Conservation (phyloP, 2,888 invertebrate genomes). For the Nomada fucata region DNA sequence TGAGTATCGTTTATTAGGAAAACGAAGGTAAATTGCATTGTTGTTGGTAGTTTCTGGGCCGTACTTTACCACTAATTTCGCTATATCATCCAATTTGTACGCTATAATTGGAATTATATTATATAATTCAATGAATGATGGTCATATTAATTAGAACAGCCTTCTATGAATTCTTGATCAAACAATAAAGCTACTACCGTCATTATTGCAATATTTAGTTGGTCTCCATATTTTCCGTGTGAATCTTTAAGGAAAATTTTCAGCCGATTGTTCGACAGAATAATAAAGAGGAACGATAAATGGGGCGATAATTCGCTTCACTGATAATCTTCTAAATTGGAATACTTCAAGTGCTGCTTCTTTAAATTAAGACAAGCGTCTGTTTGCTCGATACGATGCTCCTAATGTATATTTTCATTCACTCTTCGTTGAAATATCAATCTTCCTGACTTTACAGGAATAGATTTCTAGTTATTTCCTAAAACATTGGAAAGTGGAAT, state of each 20-base stretch:
- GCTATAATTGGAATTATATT: slow-evolving; percentile 1
- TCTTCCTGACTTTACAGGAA: not conserved
- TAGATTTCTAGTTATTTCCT: no score
- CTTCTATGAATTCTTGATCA: no score
- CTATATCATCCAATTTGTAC: not conserved
- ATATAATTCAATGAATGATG: not conserved
- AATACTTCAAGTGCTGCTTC: not conserved
- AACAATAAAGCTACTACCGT: not conserved
- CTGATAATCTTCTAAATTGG: not conserved
- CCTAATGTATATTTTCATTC: not conserved
- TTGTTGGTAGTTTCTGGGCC: not conserved
- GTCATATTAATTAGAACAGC: not conserved
- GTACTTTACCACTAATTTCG: not conserved
- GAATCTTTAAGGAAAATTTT: no score
- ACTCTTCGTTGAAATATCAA: not conserved
- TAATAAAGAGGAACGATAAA: not conserved
- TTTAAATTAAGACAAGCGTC: not conserved
- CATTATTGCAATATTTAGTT: not conserved
- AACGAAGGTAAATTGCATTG: not conserved
- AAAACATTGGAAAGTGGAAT: no score
- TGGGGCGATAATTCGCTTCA: no score
- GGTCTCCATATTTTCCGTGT: not conserved
- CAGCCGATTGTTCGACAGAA: not conserved
- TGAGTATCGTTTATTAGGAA: slow-evolving; percentile 7
- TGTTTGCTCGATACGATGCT: not conserved